phyloP scores from a whole-genome alignment of 2,797 vertebrate species.

The Decapterus maruadsi region DNA sequence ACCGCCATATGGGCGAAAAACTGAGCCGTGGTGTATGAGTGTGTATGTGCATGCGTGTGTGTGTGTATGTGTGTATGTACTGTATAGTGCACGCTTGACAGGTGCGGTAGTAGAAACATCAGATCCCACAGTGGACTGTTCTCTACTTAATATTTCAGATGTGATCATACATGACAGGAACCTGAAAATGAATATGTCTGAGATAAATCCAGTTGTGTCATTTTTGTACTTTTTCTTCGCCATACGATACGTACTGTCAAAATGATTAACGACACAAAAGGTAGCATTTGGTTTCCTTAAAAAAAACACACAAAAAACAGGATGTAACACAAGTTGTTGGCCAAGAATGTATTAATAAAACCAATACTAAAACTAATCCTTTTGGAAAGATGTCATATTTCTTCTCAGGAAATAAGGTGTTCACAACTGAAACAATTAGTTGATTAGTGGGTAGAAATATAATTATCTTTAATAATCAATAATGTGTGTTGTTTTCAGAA shows the following conservation, averaged over 20 bases:
- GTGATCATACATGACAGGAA: conserved; percentile 63
- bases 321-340: conserved; percentile 4
- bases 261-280: conserved; percentile 53
- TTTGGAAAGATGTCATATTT: not conserved
- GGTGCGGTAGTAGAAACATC: conserved; percentile 50
- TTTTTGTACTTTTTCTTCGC: conserved; percentile 48
- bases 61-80: conserved; percentile 5
- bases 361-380: not conserved
- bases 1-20: conserved; percentile 46
- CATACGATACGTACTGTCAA: conserved; percentile 55
- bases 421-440: not conserved
- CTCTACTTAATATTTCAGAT: conserved; percentile 51
- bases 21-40: conserved; percentile 26
- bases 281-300: not conserved
- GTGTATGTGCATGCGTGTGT: conserved; percentile 16
- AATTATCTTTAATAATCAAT: not conserved
- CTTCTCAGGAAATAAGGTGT: not conserved
- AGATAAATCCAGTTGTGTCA: conserved; percentile 47
- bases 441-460: not conserved
- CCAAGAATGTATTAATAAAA: not conserved
- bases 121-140: conserved; percentile 23
- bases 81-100: conserved; percentile 43
- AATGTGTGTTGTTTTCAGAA: not conserved
- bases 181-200: conserved; percentile 51
- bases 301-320: not conserved